phyloP scores from a whole-genome alignment of 1,140 invertebrate species.

The Calliphora vicina region DNA sequence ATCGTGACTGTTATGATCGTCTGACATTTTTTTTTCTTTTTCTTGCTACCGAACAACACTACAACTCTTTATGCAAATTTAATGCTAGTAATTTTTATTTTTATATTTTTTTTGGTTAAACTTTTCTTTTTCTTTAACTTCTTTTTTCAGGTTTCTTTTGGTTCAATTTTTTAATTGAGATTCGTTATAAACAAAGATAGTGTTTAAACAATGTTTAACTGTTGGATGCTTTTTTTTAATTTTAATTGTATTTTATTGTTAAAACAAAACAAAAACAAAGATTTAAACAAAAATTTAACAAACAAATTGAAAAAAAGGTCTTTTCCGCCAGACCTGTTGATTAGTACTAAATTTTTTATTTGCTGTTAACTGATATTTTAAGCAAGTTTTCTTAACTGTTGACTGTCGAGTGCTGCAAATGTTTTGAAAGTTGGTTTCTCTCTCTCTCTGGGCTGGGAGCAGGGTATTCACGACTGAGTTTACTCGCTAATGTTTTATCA shows the following conservation, averaged over 20 bases:
- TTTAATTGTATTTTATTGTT: not conserved
- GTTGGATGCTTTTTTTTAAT: not conserved
- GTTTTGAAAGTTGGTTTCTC: not conserved
- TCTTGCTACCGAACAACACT: not conserved
- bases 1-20: slow-evolving; percentile 50
- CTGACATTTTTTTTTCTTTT: too few relatives aligned
- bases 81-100: not conserved
- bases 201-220: not conserved
- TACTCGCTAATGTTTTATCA: too few relatives aligned
- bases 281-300: not conserved
- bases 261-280: not conserved
- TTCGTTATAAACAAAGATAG: not conserved
- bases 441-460: too few relatives aligned
- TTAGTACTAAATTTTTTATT: slow-evolving; percentile 8
- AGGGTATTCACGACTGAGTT: too few relatives aligned
- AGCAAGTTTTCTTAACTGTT: not conserved
- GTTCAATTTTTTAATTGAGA: not conserved
- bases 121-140: not conserved
- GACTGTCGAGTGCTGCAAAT: not conserved
- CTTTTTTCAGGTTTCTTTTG: not conserved
- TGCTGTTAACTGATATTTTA: slow-evolving; percentile 13
- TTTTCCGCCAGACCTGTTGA: slow-evolving; percentile 13
- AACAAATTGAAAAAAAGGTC: not conserved
- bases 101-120: not conserved
- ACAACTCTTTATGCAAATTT: not conserved